Conservation (phyloP, 2,797 vertebrate genomes). For the Anniella stebbinsi region DNA sequence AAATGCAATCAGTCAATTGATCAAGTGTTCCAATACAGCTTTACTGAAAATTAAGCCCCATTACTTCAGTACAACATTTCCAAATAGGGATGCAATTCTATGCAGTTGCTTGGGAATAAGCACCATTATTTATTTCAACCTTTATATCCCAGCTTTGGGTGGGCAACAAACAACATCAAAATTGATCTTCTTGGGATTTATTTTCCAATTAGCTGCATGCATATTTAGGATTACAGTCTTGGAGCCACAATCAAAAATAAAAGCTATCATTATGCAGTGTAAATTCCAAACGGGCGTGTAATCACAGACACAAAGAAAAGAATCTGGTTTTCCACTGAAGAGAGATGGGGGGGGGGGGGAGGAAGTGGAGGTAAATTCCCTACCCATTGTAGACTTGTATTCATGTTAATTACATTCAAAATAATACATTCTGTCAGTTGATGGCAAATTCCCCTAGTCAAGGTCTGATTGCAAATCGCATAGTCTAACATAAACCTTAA, state of each 20-base stretch:
- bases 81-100: background rate
- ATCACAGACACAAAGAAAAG: slow-evolving; percentile 13
- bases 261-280: background rate
- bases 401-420: background rate
- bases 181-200: background rate
- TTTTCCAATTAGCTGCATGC: background rate
- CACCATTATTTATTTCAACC: background rate
- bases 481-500: background rate
- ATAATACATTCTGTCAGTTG: background rate
- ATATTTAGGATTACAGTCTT: background rate
- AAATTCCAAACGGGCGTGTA: background rate
- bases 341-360: too few relatives aligned
- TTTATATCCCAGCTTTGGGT: background rate
- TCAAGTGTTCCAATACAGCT: background rate
- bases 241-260: background rate
- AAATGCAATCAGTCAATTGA: too few relatives aligned
- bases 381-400: background rate
- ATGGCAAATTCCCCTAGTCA: background rate
- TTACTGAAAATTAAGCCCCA: background rate
- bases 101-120: background rate
- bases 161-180: background rate
- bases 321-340: background rate
- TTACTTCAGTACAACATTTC: background rate
- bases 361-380: background rate
- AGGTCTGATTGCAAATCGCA: background rate